A percentile compares a stretch with the other conserved stretches of the same genome.
These are phyloP conservation scores for Venturia canescens DNA, from an alignment of 1,140 invertebrate species.

Conservation along the genomic window DNA sequence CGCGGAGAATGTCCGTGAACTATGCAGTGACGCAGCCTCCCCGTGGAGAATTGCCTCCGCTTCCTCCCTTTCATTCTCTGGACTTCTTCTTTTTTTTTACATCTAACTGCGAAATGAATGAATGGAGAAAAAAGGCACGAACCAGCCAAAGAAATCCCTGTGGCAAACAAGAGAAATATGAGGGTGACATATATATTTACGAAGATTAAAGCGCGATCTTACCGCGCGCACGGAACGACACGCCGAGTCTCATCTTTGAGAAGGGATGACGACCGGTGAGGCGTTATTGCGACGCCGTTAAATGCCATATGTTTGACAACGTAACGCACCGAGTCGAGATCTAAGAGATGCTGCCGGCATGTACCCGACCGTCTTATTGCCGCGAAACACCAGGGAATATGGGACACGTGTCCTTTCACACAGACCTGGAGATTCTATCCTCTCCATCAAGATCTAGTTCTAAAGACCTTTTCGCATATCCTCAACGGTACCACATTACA, in stretches of 20 bases:
- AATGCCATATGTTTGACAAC: slow-evolving; percentile 74
- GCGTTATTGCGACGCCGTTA: slow-evolving; percentile 58
- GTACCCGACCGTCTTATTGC: slow-evolving; percentile 41
- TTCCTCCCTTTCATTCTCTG: neutral
- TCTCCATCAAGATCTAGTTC: slow-evolving; percentile 39
- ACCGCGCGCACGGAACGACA: slow-evolving; percentile 12
- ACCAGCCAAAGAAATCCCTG: slow-evolving; percentile 22
- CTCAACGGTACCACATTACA: neutral
- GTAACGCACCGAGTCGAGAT: slow-evolving; percentile 71
- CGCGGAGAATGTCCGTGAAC: neutral
- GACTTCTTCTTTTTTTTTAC: neutral
- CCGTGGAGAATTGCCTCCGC: neutral
- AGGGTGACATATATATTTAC: slow-evolving; percentile 28
- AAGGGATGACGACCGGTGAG: slow-evolving; percentile 40
- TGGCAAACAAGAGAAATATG: slow-evolving; percentile 26
- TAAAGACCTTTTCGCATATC: neutral
- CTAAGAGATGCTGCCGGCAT: slow-evolving; percentile 59
- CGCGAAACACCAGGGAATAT: slow-evolving; percentile 54
- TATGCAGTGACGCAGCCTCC: neutral
- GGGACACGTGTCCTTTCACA: slow-evolving; percentile 71
- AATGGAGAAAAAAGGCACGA: neutral
- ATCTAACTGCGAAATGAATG: slow-evolving; percentile 25
- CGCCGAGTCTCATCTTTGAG: slow-evolving; percentile 30
- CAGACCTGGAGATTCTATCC: slow-evolving; percentile 52
- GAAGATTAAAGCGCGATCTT: slow-evolving; percentile 34